Evolutionary conservation across 37 sponge, comb jelly and placozoan species (phyloP), one percentile per base, ranked within the genome.

Genomic region (Spongia lamella): DNA sequence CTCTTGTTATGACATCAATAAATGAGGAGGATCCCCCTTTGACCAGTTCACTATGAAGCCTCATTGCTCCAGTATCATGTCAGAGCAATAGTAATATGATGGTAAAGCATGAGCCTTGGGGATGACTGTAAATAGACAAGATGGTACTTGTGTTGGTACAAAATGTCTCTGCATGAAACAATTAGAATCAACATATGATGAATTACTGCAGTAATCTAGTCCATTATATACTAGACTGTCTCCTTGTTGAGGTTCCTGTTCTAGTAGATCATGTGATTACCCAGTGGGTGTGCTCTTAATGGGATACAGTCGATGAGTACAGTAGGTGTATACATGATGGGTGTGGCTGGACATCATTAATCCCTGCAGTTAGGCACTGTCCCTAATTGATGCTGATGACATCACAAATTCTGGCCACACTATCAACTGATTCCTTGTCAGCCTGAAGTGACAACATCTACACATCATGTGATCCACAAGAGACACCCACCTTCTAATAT

Each of bases 291-390:
- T 21, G 20, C 53, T 77, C 71, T 56, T 77, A n/a, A 87, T 56
- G 27, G 78, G 83, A 20, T 36, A 64, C 38, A 87, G 29, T 24
- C 56, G 61, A 50, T 87, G 88, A 6, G 71, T 70, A 50, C 49
- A 40, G 73, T 81, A 83, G 20, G 83, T 34, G 53, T 87, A 81
- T 0, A 56, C 33, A 3, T 55, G 37, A 56, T 39, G 21, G 25
- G 88, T 53, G 61, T 76, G 83, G 27, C 72, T 26, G 7, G 82
- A 71, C 59, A 91, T 83, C 74, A 91, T 76, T 19, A 91, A 72
- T 15, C 32, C 51, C 40, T 26, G 53, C 25, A 91, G 77, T 36
- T 65, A 37, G 24, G 80, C 57, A 51, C 88, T 91, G 66, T 71
- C 32, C 6, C 21, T 14, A 21, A 78, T 47, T 17, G 88, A 40